phyloP scores from a whole-genome alignment of 2,888 invertebrate genomes.

The Ptychoptera albimana region DNA sequence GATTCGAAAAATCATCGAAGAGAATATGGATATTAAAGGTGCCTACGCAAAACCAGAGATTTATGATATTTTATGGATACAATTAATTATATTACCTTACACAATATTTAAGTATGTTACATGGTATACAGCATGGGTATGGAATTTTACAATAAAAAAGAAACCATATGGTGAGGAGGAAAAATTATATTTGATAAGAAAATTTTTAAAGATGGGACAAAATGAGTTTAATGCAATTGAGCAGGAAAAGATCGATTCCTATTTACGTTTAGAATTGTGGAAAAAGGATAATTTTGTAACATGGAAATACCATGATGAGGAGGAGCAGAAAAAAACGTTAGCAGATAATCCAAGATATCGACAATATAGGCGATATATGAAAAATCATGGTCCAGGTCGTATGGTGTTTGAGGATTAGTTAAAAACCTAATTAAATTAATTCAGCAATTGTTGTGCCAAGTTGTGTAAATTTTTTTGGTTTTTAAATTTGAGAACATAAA shows the following conservation, averaged over 20 bases:
- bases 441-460: too few relatives aligned
- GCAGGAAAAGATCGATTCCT: slow-evolving; percentile 57
- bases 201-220: slow-evolving; percentile 53
- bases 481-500: too few relatives aligned
- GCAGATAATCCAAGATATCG: slow-evolving; percentile 79
- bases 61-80: slow-evolving; percentile 66
- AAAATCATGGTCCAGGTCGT: slow-evolving; percentile 74
- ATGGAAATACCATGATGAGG: slow-evolving; percentile 74
- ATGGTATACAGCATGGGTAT: slow-evolving; percentile 70
- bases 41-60: slow-evolving; percentile 76
- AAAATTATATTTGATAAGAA: slow-evolving; percentile 69
- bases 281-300: slow-evolving; percentile 55
- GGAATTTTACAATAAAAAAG: slow-evolving; percentile 57
- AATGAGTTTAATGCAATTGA: slow-evolving; percentile 58
- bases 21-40: slow-evolving; percentile 88
- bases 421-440: too few relatives aligned
- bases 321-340: slow-evolving; percentile 66
- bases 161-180: slow-evolving; percentile 69
- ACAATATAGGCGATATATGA: slow-evolving; percentile 77
- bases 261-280: slow-evolving; percentile 65
- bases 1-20: slow-evolving; percentile 67
- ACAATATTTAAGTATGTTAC: slow-evolving; percentile 48
- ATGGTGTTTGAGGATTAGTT: slow-evolving; percentile 76
- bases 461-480: too few relatives aligned
- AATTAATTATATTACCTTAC: slow-evolving; percentile 64